Evolutionary conservation across 2,888 invertebrate genomes (phyloP), one percentile per base, ranked within the genome.

Genomic region (Ashinkailepas kermadecensis): DNA sequence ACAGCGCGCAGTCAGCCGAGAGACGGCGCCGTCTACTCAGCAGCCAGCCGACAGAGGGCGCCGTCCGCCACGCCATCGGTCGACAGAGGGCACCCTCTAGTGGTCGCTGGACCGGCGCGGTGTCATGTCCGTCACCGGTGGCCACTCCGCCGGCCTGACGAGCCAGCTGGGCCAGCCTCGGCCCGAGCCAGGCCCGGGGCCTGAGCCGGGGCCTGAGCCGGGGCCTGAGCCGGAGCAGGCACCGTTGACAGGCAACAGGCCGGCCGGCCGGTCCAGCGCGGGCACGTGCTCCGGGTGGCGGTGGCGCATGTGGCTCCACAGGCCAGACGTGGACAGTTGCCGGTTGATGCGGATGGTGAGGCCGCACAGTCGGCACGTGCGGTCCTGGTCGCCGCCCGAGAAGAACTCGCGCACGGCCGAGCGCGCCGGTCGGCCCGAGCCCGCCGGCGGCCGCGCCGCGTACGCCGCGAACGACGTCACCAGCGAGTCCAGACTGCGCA

Each of bases 401-500:
- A 13, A 84, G 81, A 23, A 85, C 84, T 8, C 86, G 85, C n/a
- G 87, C 85, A 0, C 87, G 86, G 81, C 86, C 86, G 21, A 87
- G 85, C 81, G 85, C 87, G 84, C 87, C 87, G 80, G 86, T 86
- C 0, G 85, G 83, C 82, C 87, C 87, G 0, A 86, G 86, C 54
- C 87, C 87, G 83, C 87, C 88, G 0, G 86, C 86, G 2, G 87
- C 86, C 9, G 86, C 85, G 83, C 87, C 85, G 4, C 86, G 85
- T 2, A 85, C 87, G 79, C 85, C 85, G 83, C 87, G 87, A 9
- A 84, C 84, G 9, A 83, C 74, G 0, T 87, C 86, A 74, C 74
- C 74, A 83, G 87, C 87, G 0, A 86, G 86, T n/a, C 87, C 88
- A 82, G 87, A 87, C 84, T 88, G 88, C 59, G 86, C 86, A 84